phyloP scores from a whole-genome alignment of 2,888 invertebrate species.

The Pasiphila rectangulata region DNA sequence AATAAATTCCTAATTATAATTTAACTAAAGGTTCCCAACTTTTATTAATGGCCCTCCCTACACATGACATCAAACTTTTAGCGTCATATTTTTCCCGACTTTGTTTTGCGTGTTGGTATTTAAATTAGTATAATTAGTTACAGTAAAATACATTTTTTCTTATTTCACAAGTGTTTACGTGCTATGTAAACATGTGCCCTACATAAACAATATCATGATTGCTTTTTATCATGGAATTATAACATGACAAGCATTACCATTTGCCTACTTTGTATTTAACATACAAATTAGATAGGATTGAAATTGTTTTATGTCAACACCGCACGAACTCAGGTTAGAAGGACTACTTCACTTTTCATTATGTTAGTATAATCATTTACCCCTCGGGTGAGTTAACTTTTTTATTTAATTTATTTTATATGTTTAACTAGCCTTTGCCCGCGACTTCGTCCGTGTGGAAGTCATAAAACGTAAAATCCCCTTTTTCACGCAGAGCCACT shows the following conservation, averaged over 20 bases:
- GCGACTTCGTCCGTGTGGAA: no score
- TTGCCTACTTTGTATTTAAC: conserved; percentile 23
- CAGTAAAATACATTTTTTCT: not conserved
- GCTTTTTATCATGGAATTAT: conserved; percentile 27
- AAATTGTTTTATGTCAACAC: conserved; percentile 32
- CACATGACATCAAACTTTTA: not conserved
- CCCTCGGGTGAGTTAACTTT: no score
- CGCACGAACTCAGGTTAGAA: conserved; percentile 26
- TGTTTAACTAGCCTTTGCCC: no score
- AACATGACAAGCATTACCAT: conserved; percentile 26
- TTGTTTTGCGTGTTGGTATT: not conserved
- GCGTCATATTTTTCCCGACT: not conserved
- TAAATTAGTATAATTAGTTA: not conserved
- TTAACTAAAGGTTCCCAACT: not conserved
- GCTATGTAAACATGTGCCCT: conserved; percentile 11
- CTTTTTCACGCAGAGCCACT: no score
- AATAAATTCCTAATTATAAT: no score
- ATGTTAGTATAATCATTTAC: no score
- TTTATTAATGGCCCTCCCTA: not conserved
- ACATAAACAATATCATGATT: conserved; percentile 23
- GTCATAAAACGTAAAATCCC: no score
- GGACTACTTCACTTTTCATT: not conserved
- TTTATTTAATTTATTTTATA: no score
- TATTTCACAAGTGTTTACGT: conserved; percentile 5
- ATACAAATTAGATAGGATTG: conserved; percentile 34